Evolutionary conservation across 2,113 vertebrate species (phyloP).

Genomic region (Cyanistes caeruleus): DNA sequence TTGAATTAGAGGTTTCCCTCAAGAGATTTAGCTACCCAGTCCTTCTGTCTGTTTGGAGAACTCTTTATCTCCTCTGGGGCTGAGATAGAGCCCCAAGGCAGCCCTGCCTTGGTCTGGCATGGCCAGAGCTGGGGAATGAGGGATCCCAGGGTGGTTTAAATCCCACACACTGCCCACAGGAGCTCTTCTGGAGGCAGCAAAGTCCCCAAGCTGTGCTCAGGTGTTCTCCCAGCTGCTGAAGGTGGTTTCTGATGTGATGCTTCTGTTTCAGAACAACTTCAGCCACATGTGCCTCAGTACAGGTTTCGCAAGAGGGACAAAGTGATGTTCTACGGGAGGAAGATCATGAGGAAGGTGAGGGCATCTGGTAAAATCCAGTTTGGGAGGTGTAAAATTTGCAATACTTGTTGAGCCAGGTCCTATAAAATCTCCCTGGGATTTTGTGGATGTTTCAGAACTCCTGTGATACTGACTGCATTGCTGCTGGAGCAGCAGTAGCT

Average conservation of each 20-base stretch:
- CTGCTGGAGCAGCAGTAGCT: neutral
- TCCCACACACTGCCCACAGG: neutral
- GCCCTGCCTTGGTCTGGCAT: neutral
- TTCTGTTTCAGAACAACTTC: slow-evolving; percentile 19
- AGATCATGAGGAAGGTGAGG: slow-evolving; percentile 93
- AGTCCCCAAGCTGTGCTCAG: neutral
- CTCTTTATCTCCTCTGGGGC: neutral
- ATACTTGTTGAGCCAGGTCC: neutral
- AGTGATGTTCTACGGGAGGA: slow-evolving; percentile 92
- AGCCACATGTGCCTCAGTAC: slow-evolving; percentile 82
- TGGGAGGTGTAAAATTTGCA: neutral
- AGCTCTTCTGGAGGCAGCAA: neutral
- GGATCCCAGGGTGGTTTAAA: neutral
- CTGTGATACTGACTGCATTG: neutral
- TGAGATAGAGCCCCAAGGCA: neutral
- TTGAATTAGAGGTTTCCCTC: neutral
- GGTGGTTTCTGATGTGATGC: neutral
- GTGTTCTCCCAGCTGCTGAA: neutral
- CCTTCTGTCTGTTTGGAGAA: neutral
- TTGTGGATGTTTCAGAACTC: neutral
- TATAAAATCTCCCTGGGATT: neutral
- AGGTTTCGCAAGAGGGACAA: slow-evolving; percentile 93
- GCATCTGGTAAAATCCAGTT: neutral
- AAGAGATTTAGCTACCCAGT: neutral
- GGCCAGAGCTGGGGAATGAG: neutral